Evolutionary conservation across 2,113 vertebrate genomes (phyloP).

Genomic region (rabbit (Oryctolagus cuniculus)): mOryCun1.1 NC_091433.1:165929501-165930000

Average conservation of each 20-base stretch:
- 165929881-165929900: too few relatives aligned
- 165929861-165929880: too few relatives aligned
- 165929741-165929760: not conserved
- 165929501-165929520: not conserved
- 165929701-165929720: not conserved
- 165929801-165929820: not conserved
- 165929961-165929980: too few relatives aligned
- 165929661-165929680: not conserved
- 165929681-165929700: slow-evolving; percentile 27
- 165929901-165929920: too few relatives aligned
- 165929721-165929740: slow-evolving; percentile 35
- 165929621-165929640: slow-evolving; percentile 21
- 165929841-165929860: slow-evolving; percentile 4
- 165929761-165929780: not conserved
- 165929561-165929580: not conserved
- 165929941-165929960: too few relatives aligned
- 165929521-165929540: not conserved
- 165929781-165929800: not conserved
- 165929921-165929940: too few relatives aligned
- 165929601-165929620: not conserved
- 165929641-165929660: not conserved
- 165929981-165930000: too few relatives aligned
- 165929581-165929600: not conserved
- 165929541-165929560: not conserved
- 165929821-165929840: slow-evolving; percentile 21